phyloP scores from a whole-genome alignment of 2,113 vertebrate genomes.

The Poeciliopsis occidentalis region DNA sequence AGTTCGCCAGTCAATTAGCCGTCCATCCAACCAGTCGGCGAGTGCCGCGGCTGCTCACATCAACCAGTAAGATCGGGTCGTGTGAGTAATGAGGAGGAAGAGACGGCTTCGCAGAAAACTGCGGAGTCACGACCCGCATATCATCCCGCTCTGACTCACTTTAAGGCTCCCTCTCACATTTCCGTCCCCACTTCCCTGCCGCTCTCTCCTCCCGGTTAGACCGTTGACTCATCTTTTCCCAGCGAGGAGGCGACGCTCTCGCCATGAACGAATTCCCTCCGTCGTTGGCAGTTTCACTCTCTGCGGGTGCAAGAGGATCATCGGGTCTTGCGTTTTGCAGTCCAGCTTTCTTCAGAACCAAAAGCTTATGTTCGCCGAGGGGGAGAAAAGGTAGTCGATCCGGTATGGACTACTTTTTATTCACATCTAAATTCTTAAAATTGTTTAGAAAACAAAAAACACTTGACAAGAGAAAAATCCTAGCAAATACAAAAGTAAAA shows the following conservation, averaged over 20 bases:
- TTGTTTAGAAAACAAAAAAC: no score
- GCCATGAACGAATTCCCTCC: slow-evolving; percentile 17
- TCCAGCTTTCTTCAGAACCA: not conserved
- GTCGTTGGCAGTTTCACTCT: not conserved
- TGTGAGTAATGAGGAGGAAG: slow-evolving; percentile 59
- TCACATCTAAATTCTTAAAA: no score
- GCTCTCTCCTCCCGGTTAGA: slow-evolving; percentile 30
- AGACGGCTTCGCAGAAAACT: slow-evolving; percentile 48
- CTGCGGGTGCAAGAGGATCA: not conserved
- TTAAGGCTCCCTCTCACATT: slow-evolving; percentile 32
- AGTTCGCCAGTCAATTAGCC: slow-evolving; percentile 62
- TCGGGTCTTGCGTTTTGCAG: not conserved
- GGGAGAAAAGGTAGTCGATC: no score
- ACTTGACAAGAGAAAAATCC: no score
- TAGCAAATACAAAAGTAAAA: no score
- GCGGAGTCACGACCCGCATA: slow-evolving; percentile 41
- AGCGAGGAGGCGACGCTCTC: not conserved
- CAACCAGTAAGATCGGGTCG: slow-evolving; percentile 47
- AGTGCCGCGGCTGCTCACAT: slow-evolving; percentile 22
- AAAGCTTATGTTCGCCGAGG: not conserved
- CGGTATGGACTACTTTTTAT: no score
- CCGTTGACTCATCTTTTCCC: slow-evolving; percentile 45
- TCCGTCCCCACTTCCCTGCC: slow-evolving; percentile 13
- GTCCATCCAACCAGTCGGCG: slow-evolving; percentile 50
- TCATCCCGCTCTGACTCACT: slow-evolving; percentile 51